Conservation (phyloP, 2,797 vertebrate species). For the Todus mexicanus region DNA sequence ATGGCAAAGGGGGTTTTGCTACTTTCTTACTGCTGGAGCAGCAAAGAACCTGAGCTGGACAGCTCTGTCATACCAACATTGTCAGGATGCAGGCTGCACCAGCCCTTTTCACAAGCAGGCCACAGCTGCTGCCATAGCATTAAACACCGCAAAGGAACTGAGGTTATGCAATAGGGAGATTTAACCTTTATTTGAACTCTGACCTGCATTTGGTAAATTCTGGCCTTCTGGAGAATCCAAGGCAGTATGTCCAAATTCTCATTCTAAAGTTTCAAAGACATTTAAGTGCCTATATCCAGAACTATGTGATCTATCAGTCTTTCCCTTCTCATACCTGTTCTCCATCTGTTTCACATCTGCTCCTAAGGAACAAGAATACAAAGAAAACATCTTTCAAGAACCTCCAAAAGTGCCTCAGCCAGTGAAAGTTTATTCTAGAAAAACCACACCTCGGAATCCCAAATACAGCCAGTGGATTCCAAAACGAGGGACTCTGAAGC, state of each 20-base stretch:
- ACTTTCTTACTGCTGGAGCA: not conserved
- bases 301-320: not conserved
- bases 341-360: slow-evolving; percentile 56
- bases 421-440: slow-evolving; percentile 73
- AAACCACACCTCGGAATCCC: slow-evolving; percentile 60
- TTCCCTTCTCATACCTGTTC: slow-evolving; percentile 48
- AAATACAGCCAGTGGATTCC: slow-evolving; percentile 55
- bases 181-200: slow-evolving; percentile 10
- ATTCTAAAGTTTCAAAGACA: not conserved
- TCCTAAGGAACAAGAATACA: slow-evolving; percentile 83
- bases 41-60: not conserved
- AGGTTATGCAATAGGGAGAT: not conserved
- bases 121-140: not conserved
- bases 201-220: not conserved
- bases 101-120: not conserved
- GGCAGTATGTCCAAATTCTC: not conserved
- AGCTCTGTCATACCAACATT: not conserved
- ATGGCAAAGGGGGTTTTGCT: not conserved
- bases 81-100: not conserved
- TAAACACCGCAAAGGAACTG: not conserved
- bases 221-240: not conserved
- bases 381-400: slow-evolving; percentile 80
- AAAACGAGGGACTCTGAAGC: slow-evolving; percentile 60
- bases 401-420: slow-evolving; percentile 66
- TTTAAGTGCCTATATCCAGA: not conserved